Base-by-base conservation (phyloP, 2,888 invertebrate genomes). In the Stegophylla sp. region DNA sequence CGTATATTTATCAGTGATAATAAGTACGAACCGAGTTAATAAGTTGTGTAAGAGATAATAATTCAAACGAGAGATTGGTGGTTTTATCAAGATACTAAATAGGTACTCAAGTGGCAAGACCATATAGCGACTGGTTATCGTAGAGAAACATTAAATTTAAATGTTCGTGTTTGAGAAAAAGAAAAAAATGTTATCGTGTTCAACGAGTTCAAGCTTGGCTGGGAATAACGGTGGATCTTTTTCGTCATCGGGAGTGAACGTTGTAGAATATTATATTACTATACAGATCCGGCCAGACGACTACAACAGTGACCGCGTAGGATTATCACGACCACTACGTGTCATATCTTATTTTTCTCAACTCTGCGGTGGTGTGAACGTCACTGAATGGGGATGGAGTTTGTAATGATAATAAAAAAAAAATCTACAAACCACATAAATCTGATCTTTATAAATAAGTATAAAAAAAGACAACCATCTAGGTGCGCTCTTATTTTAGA, bases 361-460 rank as follows among this genome's bases (percentile, higher is more conserved):
- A 20, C n/a, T 69, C 20, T 34, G n/a, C 48, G 13, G 20, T n/a
- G 20, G n/a, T 5, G 51, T 20, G n/a, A 51, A 67, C 66, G 67
- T 67, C 67, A 48, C 45, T 67, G 45, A 26, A 4, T 3, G 4
- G 17, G 67, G 45, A 67, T 26, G 17, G 45, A 48, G 3, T 28
- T 67, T 48, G 26, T 26, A 48, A 26, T 67, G 26, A 45, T 67
- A 66, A 66, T n/a, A n/a, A n/a, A 67, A 67, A 67, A 67, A 67
- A 28, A 26, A 26, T 4, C 23, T 23, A 4, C 9, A n/a, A 7
- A 66, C 23, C 45, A 17, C 43, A 23, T 23, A 66, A 23, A 17
- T 20, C 15, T 26, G 15, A 20, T 67, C 23, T 66, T 45, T 23
- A 23, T 26, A 23, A 23, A 43, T 20, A n/a, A 5, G 15, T 13